Evolutionary conservation across 2,797 vertebrate species (phyloP).

Genomic region (Lates japonicus): DNA sequence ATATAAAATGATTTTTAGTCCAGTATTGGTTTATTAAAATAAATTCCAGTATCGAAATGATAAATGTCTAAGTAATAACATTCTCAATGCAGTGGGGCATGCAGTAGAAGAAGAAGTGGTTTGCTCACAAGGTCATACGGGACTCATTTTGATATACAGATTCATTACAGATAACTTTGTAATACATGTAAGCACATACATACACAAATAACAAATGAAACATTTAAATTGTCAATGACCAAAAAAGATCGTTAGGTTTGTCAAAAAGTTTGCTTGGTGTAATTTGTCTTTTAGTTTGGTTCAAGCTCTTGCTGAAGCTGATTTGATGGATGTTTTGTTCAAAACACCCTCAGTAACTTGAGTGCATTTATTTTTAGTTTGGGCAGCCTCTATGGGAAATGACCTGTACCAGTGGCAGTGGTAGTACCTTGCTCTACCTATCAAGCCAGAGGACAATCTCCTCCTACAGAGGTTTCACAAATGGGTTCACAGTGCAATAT

Average conservation of each 20-base stretch:
- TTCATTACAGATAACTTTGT: not conserved
- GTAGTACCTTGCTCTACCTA: slow-evolving; percentile 7
- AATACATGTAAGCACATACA: not conserved
- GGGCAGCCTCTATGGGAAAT: slow-evolving; percentile 22
- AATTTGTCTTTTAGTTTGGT: not conserved
- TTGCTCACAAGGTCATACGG: too few species aligned
- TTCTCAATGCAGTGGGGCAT: too few species aligned
- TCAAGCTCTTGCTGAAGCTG: not conserved
- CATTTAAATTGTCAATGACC: too few species aligned
- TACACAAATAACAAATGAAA: not conserved
- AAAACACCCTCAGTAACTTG: slow-evolving; percentile 1
- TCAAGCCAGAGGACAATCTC: slow-evolving; percentile 40
- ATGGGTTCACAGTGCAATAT: slow-evolving; percentile 36
- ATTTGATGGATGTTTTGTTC: slow-evolving; percentile 26
- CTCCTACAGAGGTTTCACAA: slow-evolving; percentile 23
- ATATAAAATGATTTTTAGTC: not conserved
- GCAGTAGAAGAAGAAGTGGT: too few species aligned
- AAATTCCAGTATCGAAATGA: not conserved
- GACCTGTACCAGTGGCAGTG: not conserved
- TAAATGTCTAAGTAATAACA: too few species aligned
- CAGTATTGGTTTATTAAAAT: too few species aligned
- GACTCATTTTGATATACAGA: not conserved
- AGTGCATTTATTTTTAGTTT: slow-evolving; percentile 35
- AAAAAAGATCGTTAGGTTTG: not conserved
- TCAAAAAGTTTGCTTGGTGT: not conserved